These are phyloP conservation scores for Anoplophora glabripennis DNA, from an alignment of 1,140 invertebrate species.

Conservation along the genomic window DNA sequence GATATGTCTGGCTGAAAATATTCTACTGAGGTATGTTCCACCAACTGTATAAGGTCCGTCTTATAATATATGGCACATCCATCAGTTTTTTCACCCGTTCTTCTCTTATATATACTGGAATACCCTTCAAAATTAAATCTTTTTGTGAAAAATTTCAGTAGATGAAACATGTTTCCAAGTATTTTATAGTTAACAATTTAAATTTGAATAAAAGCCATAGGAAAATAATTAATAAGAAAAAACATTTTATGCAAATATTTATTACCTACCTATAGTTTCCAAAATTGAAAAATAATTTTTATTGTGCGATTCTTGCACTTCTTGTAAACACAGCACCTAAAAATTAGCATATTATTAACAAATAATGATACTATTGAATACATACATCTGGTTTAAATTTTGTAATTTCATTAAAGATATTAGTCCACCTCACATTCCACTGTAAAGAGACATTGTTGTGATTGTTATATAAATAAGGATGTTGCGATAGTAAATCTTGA, in stretches of 20 bases:
- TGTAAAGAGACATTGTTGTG: conserved; percentile 59
- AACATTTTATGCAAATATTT: too few relatives aligned
- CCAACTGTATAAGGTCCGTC: conserved; percentile 58
- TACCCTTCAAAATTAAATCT: conserved; percentile 51
- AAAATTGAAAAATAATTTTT: conserved; percentile 59
- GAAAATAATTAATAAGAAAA: conserved; percentile 50
- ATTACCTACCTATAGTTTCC: conserved; percentile 47
- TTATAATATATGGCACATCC: conserved; percentile 85
- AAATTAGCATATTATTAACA: conserved; percentile 9
- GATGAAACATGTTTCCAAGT: background rate
- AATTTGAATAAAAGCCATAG: conserved; percentile 25
- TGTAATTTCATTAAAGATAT: conserved; percentile 70
- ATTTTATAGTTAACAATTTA: background rate
- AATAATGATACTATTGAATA: background rate
- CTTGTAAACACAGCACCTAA: conserved; percentile 80
- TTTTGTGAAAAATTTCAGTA: background rate
- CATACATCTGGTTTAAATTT: conserved; percentile 71
- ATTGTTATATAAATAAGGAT: conserved; percentile 70
- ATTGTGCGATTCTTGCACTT: conserved; percentile 79
- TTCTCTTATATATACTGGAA: conserved; percentile 67
- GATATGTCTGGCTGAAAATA: conserved; percentile 52
- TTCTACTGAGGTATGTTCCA: conserved; percentile 62
- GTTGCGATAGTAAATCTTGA: conserved; percentile 73
- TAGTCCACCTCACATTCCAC: conserved; percentile 68
- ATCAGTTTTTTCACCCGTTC: conserved; percentile 66